Conservation (phyloP, 2,888 invertebrate genomes). For the Scaptomyza caliginosa region DNA sequence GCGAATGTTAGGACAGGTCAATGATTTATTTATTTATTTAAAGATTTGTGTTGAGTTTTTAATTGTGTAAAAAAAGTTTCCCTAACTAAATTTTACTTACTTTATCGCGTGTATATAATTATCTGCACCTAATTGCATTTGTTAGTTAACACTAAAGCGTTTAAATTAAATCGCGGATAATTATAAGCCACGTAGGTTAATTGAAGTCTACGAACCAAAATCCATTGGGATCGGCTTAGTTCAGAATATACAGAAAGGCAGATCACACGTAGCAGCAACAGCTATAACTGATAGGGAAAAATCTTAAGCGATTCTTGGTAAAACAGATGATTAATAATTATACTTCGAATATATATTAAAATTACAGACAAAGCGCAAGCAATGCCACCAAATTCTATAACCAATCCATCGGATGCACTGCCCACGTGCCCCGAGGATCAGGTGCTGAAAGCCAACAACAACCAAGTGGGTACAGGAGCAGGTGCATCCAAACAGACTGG, state of each 20-base stretch:
- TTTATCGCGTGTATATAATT: neutral
- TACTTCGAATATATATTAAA: neutral
- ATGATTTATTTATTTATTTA: too few species aligned
- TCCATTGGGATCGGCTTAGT: neutral
- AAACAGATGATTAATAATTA: neutral
- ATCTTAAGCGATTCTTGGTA: neutral
- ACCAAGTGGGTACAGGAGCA: neutral
- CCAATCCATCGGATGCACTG: constrained; percentile 5
- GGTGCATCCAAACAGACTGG: constrained; percentile 83
- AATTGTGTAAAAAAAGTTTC: too few species aligned
- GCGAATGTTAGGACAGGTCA: neutral
- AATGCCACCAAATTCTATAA: constrained; percentile 78
- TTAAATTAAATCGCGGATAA: neutral
- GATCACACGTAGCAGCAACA: neutral
- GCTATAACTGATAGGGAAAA: neutral
- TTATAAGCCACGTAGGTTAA: too few species aligned
- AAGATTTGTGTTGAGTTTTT: too few species aligned
- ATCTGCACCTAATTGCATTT: neutral
- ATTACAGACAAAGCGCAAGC: neutral
- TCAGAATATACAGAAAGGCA: neutral
- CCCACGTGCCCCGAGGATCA: constrained; percentile 2
- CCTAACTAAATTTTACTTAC: neutral
- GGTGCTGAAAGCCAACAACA: neutral
- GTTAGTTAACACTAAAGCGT: too few species aligned
- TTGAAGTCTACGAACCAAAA: too few species aligned